Evolutionary conservation across 2,797 vertebrate species (phyloP).

Genomic region (Glyptemys insculpta): DNA sequence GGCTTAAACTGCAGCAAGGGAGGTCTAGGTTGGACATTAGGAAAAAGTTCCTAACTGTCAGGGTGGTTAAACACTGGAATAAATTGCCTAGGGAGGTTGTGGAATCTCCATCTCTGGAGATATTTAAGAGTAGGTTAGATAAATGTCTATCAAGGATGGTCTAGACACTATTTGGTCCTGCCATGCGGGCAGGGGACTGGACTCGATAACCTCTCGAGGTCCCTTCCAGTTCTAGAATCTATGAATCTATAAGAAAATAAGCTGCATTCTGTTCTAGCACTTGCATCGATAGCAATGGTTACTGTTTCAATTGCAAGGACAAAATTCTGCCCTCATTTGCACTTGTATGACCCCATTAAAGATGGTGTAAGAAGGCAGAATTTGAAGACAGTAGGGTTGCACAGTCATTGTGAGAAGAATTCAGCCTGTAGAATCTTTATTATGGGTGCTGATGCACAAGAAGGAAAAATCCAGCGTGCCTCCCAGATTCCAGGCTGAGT

Average conservation of each 20-base stretch:
- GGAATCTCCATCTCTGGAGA: too few species aligned
- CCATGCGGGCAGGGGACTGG: too few species aligned
- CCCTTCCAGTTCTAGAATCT: too few species aligned
- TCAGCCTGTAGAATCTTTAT: background rate
- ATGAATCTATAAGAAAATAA: background rate
- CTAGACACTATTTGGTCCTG: too few species aligned
- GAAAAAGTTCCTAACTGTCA: too few species aligned
- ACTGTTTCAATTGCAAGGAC: background rate
- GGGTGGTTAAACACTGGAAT: too few species aligned
- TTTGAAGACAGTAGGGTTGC: background rate
- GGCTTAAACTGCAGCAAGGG: too few species aligned
- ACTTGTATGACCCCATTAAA: background rate
- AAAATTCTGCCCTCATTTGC: background rate
- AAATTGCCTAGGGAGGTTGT: too few species aligned
- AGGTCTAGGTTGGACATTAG: too few species aligned
- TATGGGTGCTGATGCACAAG: background rate
- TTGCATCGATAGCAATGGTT: background rate
- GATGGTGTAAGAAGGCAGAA: background rate
- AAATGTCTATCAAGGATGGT: too few species aligned
- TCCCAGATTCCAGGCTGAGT: background rate
- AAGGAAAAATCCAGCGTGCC: background rate
- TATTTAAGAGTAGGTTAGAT: too few species aligned
- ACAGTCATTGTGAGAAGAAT: conserved; percentile 11
- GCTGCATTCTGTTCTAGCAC: background rate
- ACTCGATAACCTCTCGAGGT: too few species aligned